Percentiles rank a stretch among this genome's conserved stretches.
Evolutionary conservation across 2,888 invertebrate species (phyloP).

Genomic region (Morpho deidamia): DNA sequence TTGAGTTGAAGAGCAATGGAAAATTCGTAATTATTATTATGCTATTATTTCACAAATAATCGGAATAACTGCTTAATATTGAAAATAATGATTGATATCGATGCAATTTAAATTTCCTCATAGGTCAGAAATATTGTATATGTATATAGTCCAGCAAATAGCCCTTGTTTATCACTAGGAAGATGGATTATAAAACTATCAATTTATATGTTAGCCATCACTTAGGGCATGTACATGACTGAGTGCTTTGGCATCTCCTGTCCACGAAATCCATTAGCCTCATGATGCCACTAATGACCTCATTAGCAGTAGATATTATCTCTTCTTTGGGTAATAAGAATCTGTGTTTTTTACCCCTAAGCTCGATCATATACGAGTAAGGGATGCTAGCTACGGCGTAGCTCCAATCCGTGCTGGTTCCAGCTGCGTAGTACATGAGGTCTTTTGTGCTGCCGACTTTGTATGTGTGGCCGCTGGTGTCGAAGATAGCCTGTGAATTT

Average conservation of each 20-base stretch:
- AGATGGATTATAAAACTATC: not conserved
- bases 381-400: slow-evolving; percentile 56
- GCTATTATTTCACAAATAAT: too few relatives aligned
- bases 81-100: too few relatives aligned
- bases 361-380: slow-evolving; percentile 65
- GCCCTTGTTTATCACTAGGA: too few relatives aligned
- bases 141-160: too few relatives aligned
- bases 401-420: slow-evolving; percentile 65
- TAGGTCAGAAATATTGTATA: too few relatives aligned
- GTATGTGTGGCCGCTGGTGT: slow-evolving; percentile 53
- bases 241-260: slow-evolving; percentile 21
- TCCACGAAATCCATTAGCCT: slow-evolving; percentile 57
- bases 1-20: too few relatives aligned
- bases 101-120: too few relatives aligned
- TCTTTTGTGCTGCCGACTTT: slow-evolving; percentile 70
- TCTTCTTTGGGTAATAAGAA: slow-evolving; percentile 62
- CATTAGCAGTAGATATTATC: slow-evolving; percentile 46
- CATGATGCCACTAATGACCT: slow-evolving; percentile 46
- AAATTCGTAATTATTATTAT: too few relatives aligned
- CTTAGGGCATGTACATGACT: slow-evolving; percentile 24
- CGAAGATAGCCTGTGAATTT: slow-evolving; percentile 48
- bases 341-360: slow-evolving; percentile 53
- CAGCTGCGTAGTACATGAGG: slow-evolving; percentile 65
- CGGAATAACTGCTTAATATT: too few relatives aligned
- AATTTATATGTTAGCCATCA: not conserved